Conservation (phyloP, 2,113 vertebrate species). For the Anthoscopus minutus region DNA sequence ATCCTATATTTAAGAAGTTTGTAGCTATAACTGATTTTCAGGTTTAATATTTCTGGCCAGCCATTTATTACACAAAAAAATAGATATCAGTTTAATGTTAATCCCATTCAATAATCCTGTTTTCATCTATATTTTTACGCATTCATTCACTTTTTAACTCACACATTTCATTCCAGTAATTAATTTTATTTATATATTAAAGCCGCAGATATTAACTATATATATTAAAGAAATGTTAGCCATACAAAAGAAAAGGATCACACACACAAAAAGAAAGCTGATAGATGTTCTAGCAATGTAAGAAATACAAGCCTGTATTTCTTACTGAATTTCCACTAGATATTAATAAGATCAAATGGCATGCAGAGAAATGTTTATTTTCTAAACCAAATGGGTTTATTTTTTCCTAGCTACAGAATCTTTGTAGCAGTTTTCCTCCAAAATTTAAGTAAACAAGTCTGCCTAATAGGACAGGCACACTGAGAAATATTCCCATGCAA, state of each 20-base stretch:
- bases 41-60: neutral
- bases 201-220: neutral
- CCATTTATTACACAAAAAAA: neutral
- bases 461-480: neutral
- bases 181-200: neutral
- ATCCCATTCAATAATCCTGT: neutral
- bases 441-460: neutral
- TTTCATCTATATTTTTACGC: neutral
- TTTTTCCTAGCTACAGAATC: neutral
- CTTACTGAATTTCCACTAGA: neutral
- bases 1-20: neutral
- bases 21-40: neutral
- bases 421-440: neutral
- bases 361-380: neutral
- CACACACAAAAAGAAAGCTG: neutral
- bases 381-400: neutral
- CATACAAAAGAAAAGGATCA: neutral
- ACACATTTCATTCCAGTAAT: neutral
- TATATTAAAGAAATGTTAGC: neutral
- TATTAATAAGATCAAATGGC: neutral
- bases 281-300: neutral
- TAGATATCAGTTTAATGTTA: neutral
- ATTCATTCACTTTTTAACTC: neutral
- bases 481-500: slow-evolving; percentile 31
- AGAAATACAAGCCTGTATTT: neutral